Base-by-base conservation (phyloP, 1,140 invertebrate species). In the Leucophenga varia region DNA sequence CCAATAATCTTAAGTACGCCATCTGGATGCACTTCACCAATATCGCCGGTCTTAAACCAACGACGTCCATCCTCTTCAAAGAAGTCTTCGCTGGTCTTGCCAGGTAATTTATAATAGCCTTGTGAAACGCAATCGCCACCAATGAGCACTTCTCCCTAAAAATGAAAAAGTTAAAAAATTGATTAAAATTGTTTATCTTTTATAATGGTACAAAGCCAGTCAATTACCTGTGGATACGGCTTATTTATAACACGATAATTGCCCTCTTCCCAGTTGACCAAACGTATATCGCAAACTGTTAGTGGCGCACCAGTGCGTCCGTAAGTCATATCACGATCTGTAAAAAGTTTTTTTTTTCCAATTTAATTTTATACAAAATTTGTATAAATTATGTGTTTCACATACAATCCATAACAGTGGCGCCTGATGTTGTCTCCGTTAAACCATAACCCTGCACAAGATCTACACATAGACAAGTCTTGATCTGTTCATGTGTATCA, bases 1-100 rank as follows among this genome's bases (percentile, higher is more conserved):
- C 94, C 96, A 67, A 99, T 98, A 63, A 99, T 97, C 80, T 91
- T 93, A 34, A 99, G 85, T 59, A 86, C 89, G 31, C 97, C 97
- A 78, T 98, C 94, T 19, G 82, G 77, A 68, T 95, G 88, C 51
- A 97, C 79, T 81, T 97, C 92, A 7, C 90, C 95, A 78, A 99
- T 93, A 78, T 99, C 97, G 3, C 97, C 97, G 37, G 93, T 95
- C 59, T 86, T 87, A 77, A 99, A 98, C 90, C 94, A 97, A 47
- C 88, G 79, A 52, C 81, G 83, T 0, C 90, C 91, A 57, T 90
- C 82, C 57, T 85, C 83, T 41, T 87, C 84, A 45, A 88, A 86
- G 79, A 97, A 99, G 55, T 96, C 93, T 74, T 97, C 93, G 39
- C 85, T 82, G 0, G 93, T 94, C 77, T 94, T 93, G 35, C 88